Percentiles rank a stretch among this genome's conserved stretches.
phyloP scores from a whole-genome alignment of 2,888 invertebrate genomes.

The Neuroscelio doddi region DNA sequence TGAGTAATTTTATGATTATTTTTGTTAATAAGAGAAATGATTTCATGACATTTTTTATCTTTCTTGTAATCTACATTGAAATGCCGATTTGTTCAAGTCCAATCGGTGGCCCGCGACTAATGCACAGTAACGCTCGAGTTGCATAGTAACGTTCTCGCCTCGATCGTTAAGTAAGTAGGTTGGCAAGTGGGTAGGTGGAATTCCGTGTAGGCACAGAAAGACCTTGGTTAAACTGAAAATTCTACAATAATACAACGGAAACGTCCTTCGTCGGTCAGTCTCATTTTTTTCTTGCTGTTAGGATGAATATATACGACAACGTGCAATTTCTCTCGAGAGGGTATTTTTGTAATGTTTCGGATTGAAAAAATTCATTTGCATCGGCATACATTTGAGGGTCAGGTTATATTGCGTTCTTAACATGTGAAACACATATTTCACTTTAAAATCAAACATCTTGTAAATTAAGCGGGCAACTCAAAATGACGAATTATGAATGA shows the following conservation, averaged over 20 bases:
- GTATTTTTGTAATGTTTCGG: slow-evolving; percentile 3
- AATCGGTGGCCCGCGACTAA: slow-evolving; percentile 20
- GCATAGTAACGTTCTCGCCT: slow-evolving; percentile 33
- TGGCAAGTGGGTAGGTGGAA: slow-evolving; percentile 54
- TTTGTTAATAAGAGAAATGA: slow-evolving; percentile 6
- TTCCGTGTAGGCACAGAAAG: slow-evolving; percentile 56
- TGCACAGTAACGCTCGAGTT: no score
- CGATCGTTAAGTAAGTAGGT: slow-evolving; percentile 48
- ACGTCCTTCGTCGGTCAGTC: slow-evolving; percentile 43
- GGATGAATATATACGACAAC: no score
- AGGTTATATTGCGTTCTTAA: neutral
- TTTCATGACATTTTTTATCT: slow-evolving; percentile 7
- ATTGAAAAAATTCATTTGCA: slow-evolving; percentile 15
- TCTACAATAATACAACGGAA: slow-evolving; percentile 48
- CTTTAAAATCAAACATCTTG: neutral
- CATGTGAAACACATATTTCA: neutral
- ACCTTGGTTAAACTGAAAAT: slow-evolving; percentile 57
- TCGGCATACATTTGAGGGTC: no score
- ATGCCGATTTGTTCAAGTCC: slow-evolving; percentile 5
- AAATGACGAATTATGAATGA: slow-evolving; percentile 4
- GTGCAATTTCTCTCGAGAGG: slow-evolving; percentile 10
- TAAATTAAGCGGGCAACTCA: no score
- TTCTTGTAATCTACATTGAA: slow-evolving; percentile 1
- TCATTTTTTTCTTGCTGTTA: slow-evolving; percentile 8
- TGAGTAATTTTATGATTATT: no score